Percentiles rank a stretch among this genome's conserved stretches.
Conservation (phyloP, 92 coral and sea anemone genomes). For the Isaurus tuberculatus region DNA sequence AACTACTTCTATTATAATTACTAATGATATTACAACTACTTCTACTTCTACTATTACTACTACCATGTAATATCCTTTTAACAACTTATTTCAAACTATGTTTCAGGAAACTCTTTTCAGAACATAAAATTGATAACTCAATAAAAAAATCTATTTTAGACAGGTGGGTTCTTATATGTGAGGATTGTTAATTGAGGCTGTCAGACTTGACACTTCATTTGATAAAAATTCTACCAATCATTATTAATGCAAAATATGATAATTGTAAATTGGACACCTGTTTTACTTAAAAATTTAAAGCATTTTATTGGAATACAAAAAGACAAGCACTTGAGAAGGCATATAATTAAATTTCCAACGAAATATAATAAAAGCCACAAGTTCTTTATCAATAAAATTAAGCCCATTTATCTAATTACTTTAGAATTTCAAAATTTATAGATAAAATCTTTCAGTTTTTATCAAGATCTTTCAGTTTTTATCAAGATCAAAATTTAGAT, state of each 20-base stretch:
- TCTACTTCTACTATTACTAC: too few species aligned
- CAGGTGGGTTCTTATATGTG: too few species aligned
- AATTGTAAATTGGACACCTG: background rate
- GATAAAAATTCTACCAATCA: background rate
- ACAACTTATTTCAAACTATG: too few species aligned
- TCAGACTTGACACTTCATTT: background rate
- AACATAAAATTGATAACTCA: background rate
- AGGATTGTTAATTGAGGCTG: background rate
- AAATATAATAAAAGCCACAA: slow-evolving; percentile 7
- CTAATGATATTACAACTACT: too few species aligned
- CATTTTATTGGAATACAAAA: slow-evolving; percentile 7
- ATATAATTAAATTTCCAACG: background rate
- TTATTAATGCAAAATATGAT: background rate
- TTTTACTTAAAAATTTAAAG: background rate
- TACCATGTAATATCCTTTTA: too few species aligned
- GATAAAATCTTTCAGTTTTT: background rate
- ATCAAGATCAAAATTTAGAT: background rate
- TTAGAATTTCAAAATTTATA: background rate
- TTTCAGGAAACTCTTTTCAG: too few species aligned
- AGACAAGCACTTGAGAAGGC: background rate
- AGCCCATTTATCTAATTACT: background rate
- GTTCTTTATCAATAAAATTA: background rate
- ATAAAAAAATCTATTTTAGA: too few species aligned
- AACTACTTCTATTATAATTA: too few species aligned
- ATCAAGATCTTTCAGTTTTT: background rate